Conservation (phyloP, 1,140 invertebrate species). For the Diploscapter pachys region DNA sequence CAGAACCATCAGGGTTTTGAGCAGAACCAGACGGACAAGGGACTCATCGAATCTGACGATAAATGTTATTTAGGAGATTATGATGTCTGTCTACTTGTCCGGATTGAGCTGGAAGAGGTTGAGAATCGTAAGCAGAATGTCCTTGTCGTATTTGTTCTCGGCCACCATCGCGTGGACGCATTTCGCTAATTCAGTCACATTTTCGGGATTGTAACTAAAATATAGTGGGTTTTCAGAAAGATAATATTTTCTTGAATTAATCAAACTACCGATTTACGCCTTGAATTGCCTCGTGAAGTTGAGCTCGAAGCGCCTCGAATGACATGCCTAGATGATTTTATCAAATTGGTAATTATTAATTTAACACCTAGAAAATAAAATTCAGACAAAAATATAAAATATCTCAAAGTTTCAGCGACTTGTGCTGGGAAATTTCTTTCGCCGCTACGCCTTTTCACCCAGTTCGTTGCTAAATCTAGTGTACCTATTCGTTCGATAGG, state of each 20-base stretch:
- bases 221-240: background rate
- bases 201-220: conserved; percentile 32
- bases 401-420: no score
- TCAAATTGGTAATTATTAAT: no score
- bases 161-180: conserved; percentile 36
- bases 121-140: conserved; percentile 52
- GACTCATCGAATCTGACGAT: conserved; percentile 51
- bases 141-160: conserved; percentile 57
- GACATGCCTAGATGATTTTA: no score
- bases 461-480: no score
- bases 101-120: conserved; percentile 57
- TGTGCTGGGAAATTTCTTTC: no score
- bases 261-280: background rate
- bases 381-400: no score
- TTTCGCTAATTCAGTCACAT: conserved; percentile 21
- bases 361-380: no score
- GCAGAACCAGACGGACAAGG: conserved; percentile 45
- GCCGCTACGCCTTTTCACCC: no score
- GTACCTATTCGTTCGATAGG: no score
- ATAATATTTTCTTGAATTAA: background rate
- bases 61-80: background rate
- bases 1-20: conserved; percentile 57
- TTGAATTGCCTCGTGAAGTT: background rate
- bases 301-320: no score
- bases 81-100: conserved; percentile 35